phyloP scores from a whole-genome alignment of 2,113 vertebrate genomes.

The Geococcyx californianus region DNA sequence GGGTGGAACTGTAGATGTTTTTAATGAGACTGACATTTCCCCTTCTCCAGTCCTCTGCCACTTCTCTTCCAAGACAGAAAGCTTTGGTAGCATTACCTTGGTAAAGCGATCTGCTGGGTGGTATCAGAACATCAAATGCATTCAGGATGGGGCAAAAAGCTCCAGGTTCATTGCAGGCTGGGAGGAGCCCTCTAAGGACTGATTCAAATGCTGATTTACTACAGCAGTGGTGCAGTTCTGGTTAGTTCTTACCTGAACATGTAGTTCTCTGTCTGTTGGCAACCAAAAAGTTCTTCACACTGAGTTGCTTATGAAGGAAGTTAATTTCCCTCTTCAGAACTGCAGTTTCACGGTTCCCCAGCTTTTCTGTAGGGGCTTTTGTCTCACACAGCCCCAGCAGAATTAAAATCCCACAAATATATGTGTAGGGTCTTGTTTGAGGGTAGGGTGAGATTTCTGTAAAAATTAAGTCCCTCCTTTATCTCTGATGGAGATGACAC shows the following conservation, averaged over 20 bases:
- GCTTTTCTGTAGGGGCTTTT: too few relatives aligned
- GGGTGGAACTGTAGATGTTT: too few relatives aligned
- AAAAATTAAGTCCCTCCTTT: too few relatives aligned
- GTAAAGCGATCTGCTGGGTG: background rate
- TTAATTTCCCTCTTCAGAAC: background rate
- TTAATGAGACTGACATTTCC: background rate
- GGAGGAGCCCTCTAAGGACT: background rate
- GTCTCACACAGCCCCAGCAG: background rate
- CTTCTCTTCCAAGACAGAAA: background rate
- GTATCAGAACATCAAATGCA: background rate
- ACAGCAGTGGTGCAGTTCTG: background rate
- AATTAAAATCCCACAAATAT: background rate
- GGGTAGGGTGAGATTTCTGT: background rate
- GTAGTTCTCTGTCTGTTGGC: background rate
- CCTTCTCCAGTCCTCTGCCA: background rate
- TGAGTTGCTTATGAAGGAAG: background rate
- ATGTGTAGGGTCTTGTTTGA: background rate
- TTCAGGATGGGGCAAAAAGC: background rate
- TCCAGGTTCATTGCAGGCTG: background rate
- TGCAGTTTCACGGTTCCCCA: background rate
- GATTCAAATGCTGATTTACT: background rate
- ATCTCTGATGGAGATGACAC: background rate
- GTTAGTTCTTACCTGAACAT: background rate
- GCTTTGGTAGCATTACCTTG: background rate
- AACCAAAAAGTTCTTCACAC: background rate